These are phyloP conservation scores for Rhagologus leucostigma DNA, from an alignment of 2,113 vertebrate genomes.

Conservation along the genomic window DNA sequence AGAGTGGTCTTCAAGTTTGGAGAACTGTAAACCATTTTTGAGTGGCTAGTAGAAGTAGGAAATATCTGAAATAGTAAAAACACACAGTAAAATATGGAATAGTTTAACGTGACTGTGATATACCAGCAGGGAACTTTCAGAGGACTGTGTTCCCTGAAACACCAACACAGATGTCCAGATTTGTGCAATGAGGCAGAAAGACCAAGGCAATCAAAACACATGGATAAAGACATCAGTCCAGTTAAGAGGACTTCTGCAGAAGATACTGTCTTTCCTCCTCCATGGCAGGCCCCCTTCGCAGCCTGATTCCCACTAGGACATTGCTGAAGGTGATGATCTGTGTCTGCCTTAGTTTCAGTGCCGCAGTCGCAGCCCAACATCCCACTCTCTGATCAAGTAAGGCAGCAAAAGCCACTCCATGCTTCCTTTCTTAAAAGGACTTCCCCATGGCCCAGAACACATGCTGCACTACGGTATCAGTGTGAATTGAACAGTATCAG, in stretches of 20 bases:
- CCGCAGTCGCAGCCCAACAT: accelerated
- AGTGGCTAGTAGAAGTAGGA: conserved; percentile 70
- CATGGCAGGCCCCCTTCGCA: not conserved
- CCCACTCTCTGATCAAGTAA: not conserved
- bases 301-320: not conserved
- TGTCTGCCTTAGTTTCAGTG: not conserved
- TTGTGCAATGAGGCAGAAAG: not conserved
- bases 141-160: not conserved
- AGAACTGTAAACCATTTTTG: conserved; percentile 83
- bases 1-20: conserved; percentile 78
- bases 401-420: not conserved
- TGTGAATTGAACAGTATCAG: not conserved
- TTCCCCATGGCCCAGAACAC: not conserved
- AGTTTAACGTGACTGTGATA: not conserved
- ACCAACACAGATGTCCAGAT: not conserved
- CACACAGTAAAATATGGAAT: not conserved
- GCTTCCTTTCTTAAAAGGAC: not conserved
- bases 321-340: not conserved
- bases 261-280: not conserved
- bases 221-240: accelerated
- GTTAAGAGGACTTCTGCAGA: not conserved
- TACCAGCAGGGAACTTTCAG: not conserved
- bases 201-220: not conserved
- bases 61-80: conserved; percentile 67
- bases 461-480: accelerated